Percentiles rank a stretch among this genome's conserved stretches.
Evolutionary conservation across 2,888 invertebrate species (phyloP).

Genomic region (Leucophenga maculata): DNA sequence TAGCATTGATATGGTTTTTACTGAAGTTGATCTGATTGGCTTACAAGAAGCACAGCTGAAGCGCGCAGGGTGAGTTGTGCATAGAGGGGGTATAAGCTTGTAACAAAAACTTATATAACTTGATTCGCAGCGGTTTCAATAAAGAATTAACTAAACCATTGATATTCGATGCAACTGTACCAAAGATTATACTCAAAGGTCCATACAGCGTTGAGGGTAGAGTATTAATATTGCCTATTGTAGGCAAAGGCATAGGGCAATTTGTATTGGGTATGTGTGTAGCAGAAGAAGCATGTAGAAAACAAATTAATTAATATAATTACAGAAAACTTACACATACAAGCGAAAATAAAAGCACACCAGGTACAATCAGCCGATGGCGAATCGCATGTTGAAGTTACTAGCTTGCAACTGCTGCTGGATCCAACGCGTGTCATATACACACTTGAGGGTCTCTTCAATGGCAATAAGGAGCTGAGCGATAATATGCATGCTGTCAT

Average conservation of each 20-base stretch:
- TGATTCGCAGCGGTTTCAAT: conserved; percentile 56
- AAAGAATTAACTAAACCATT: conserved; percentile 43
- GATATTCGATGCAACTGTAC: conserved; percentile 49
- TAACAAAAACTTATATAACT: not conserved
- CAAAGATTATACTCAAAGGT: conserved; percentile 57
- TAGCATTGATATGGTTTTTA: conserved; percentile 64
- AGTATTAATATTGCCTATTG: conserved; percentile 64
- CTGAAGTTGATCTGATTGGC: conserved; percentile 60
- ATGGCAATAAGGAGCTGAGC: conserved; percentile 71
- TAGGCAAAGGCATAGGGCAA: conserved; percentile 56
- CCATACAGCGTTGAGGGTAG: conserved; percentile 62
- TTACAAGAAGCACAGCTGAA: conserved; percentile 46
- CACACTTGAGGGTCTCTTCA: conserved; percentile 69
- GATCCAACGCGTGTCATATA: conserved; percentile 51
- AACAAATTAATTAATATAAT: not conserved
- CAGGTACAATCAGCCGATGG: conserved; percentile 48
- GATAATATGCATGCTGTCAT: conserved; percentile 70
- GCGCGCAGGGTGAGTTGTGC: conserved; percentile 50
- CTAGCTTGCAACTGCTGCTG: conserved; percentile 45
- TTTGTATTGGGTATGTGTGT: conserved; percentile 60
- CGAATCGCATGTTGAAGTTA: conserved; percentile 44
- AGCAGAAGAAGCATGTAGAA: too few relatives aligned
- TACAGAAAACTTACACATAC: conserved; percentile 41
- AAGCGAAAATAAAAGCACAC: conserved; percentile 37
- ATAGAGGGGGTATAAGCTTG: not conserved